These are phyloP conservation scores for Nannobrachium achirus DNA, from an alignment of 2,113 vertebrate genomes.

Conservation along the genomic window DNA sequence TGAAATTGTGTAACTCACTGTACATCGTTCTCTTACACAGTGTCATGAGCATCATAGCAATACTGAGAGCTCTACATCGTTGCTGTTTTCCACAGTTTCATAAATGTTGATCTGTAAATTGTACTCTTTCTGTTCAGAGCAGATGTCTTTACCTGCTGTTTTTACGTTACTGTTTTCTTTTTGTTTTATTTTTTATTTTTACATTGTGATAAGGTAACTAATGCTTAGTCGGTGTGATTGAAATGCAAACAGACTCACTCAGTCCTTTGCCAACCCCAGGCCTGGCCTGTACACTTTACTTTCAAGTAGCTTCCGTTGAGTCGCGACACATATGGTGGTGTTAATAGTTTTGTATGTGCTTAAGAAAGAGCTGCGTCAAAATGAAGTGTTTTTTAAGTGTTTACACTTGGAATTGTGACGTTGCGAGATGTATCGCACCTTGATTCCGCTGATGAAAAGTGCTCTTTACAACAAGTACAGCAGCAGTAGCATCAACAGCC, in stretches of 20 bases:
- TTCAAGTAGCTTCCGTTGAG: conserved; percentile 31
- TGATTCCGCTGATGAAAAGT: conserved; percentile 1
- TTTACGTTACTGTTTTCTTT: background rate
- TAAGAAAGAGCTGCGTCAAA: conserved; percentile 19
- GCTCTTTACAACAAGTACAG: conserved; percentile 15
- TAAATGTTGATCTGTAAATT: conserved; percentile 4
- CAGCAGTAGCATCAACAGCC: conserved; percentile 51
- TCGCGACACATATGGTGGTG: background rate
- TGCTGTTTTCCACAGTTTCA: background rate
- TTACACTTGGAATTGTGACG: conserved; percentile 24
- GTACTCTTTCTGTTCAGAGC: conserved; percentile 3
- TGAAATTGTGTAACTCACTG: background rate
- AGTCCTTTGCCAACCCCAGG: conserved; percentile 33
- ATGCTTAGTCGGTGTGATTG: background rate
- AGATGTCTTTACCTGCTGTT: background rate
- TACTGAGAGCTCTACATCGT: conserved; percentile 30
- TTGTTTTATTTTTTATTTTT: no score
- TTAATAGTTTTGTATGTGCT: conserved; percentile 25
- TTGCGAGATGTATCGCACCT: conserved; percentile 15
- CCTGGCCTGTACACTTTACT: conserved; percentile 22
- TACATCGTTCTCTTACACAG: conserved; percentile 21
- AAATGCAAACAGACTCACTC: conserved; percentile 1
- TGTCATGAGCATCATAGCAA: conserved; percentile 36
- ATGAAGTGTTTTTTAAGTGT: conserved; percentile 10
- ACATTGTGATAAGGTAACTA: no score